Percentiles rank a stretch among this genome's conserved stretches.
phyloP scores from a whole-genome alignment of 1,140 invertebrate genomes.

The Bombus waltoni region DNA sequence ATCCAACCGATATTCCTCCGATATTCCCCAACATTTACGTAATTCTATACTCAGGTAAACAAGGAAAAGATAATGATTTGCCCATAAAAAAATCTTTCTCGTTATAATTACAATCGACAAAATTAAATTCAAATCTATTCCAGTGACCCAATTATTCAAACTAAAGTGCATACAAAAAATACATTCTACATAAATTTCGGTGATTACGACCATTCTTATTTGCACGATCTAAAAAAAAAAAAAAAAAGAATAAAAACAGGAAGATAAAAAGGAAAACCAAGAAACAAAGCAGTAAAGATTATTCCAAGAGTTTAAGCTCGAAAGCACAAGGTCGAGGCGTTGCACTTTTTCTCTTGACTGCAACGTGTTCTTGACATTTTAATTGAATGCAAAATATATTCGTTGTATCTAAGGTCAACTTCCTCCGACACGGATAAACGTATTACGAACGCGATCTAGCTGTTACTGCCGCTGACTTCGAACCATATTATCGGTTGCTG shows the following conservation, averaged over 20 bases:
- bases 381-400: slow-evolving; percentile 39
- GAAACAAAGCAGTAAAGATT: background rate
- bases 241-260: too few species aligned
- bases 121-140: background rate
- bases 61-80: background rate
- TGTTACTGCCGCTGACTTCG: slow-evolving; percentile 40
- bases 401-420: slow-evolving; percentile 62
- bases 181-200: background rate
- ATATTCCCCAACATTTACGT: background rate
- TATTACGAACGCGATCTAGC: slow-evolving; percentile 36
- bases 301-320: background rate
- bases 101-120: too few species aligned
- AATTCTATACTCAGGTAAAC: background rate
- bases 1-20: background rate
- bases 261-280: too few species aligned
- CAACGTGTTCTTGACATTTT: slow-evolving; percentile 34
- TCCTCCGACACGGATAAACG: slow-evolving; percentile 57
- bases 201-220: background rate
- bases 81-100: background rate
- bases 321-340: slow-evolving; percentile 12
- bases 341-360: slow-evolving; percentile 20
- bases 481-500: slow-evolving; percentile 44
- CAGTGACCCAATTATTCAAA: background rate
- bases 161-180: too few species aligned
- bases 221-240: background rate